phyloP scores from a whole-genome alignment of 2,797 vertebrate species.

The Silurus lanzhouensis region DNA sequence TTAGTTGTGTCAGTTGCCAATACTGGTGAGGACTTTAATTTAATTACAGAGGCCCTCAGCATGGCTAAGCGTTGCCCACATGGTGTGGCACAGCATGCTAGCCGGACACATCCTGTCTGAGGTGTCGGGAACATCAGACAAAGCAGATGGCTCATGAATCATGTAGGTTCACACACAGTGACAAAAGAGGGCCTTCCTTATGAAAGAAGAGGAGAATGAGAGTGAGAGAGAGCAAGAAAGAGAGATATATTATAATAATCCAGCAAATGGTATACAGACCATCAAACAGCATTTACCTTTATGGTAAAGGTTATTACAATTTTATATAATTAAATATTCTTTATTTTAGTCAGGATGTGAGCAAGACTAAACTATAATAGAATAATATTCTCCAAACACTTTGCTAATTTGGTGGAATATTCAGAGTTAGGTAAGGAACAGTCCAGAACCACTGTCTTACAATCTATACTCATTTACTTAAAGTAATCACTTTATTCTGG shows the following conservation, averaged over 20 bases:
- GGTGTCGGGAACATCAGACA: constrained; percentile 76
- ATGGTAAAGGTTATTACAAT: background rate
- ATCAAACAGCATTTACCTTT: constrained; percentile 3
- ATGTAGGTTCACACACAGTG: constrained; percentile 70
- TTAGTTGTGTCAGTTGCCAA: constrained; percentile 44
- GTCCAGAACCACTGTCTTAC: background rate
- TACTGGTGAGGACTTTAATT: constrained; percentile 71
- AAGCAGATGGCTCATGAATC: constrained; percentile 83
- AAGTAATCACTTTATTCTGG: background rate
- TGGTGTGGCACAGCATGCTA: constrained; percentile 66
- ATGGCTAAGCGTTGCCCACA: constrained; percentile 67
- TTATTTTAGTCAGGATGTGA: background rate
- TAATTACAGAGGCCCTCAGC: constrained; percentile 79
- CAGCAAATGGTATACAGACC: background rate
- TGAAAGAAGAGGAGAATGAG: constrained; percentile 61
- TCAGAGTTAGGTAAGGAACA: background rate
- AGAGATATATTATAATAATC: constrained; percentile 20
- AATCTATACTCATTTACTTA: background rate
- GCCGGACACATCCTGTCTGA: constrained; percentile 76
- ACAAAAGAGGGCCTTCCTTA: constrained; percentile 69
- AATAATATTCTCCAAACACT: background rate
- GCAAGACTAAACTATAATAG: background rate
- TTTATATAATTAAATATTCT: constrained; percentile 12
- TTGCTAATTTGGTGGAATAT: background rate
- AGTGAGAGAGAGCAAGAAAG: constrained; percentile 25